Conservation (phyloP, 2,797 vertebrate genomes). For the Scolopax bukidnonensis region DNA sequence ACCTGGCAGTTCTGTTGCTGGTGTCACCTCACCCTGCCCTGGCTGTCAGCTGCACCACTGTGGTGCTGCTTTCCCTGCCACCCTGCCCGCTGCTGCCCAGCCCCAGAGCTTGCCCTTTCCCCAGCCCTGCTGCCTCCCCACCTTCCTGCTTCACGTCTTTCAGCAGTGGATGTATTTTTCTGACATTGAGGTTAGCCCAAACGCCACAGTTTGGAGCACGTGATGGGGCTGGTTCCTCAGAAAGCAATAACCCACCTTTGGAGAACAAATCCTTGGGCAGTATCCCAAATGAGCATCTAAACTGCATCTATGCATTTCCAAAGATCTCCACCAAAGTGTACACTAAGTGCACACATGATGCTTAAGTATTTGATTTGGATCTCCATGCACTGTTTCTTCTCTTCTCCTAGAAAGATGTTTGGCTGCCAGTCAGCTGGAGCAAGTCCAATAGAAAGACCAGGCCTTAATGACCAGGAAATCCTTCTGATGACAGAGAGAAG, state of each 20-base stretch:
- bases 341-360: neutral
- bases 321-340: neutral
- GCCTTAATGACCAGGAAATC: neutral
- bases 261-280: neutral
- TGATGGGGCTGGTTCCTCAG: neutral
- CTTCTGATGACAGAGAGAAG: neutral
- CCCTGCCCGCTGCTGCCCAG: neutral
- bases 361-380: neutral
- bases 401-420: neutral
- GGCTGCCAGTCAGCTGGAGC: neutral
- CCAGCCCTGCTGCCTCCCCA: neutral
- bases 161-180: neutral
- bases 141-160: neutral
- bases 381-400: neutral
- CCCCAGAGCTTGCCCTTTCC: neutral
- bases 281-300: neutral
- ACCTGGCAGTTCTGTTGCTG: neutral
- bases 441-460: neutral
- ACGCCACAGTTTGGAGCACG: fast-evolving
- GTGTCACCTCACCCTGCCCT: fast-evolving
- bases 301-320: neutral
- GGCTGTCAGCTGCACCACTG: fast-evolving
- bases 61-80: neutral
- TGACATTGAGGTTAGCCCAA: neutral
- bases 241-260: neutral